phyloP scores from a whole-genome alignment of 2,888 invertebrate species.

The Carabus problematicus region DNA sequence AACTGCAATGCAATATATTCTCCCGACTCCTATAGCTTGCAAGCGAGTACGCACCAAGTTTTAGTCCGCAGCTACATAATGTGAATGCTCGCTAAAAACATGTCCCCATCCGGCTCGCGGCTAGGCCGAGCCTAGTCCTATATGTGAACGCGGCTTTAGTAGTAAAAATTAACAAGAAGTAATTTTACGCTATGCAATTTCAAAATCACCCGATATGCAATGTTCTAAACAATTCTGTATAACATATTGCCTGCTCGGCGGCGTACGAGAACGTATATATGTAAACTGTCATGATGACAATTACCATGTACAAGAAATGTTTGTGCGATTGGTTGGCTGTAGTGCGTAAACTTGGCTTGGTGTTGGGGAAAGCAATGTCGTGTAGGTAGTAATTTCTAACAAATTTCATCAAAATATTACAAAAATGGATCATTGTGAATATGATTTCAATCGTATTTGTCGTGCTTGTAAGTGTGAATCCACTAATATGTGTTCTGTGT shows the following conservation, averaged over 20 bases:
- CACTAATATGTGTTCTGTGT: constrained; percentile 55
- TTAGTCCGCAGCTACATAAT: too few relatives aligned
- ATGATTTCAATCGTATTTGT: constrained; percentile 56
- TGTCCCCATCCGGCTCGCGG: too few relatives aligned
- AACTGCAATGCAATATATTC: too few relatives aligned
- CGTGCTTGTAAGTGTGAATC: constrained; percentile 57
- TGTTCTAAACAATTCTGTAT: neutral
- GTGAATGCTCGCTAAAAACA: too few relatives aligned
- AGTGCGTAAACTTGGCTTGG: constrained; percentile 42
- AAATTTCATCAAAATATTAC: constrained; percentile 40
- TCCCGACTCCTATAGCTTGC: too few relatives aligned
- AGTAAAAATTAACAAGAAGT: neutral
- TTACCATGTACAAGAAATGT: constrained; percentile 28
- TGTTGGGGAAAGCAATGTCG: constrained; percentile 43
- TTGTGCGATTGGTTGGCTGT: constrained; percentile 40
- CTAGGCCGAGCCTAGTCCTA: too few relatives aligned
- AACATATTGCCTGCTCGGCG: constrained; percentile 2
- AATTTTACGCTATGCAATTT: neutral
- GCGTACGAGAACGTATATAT: neutral
- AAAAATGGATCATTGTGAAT: constrained; percentile 53
- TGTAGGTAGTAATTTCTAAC: constrained; percentile 41
- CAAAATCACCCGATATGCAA: neutral
- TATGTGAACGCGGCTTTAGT: too few relatives aligned
- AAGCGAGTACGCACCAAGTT: too few relatives aligned
- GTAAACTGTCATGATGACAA: constrained; percentile 8